phyloP scores from a whole-genome alignment of 2,113 vertebrate species.

The Istiophorus platypterus region DNA sequence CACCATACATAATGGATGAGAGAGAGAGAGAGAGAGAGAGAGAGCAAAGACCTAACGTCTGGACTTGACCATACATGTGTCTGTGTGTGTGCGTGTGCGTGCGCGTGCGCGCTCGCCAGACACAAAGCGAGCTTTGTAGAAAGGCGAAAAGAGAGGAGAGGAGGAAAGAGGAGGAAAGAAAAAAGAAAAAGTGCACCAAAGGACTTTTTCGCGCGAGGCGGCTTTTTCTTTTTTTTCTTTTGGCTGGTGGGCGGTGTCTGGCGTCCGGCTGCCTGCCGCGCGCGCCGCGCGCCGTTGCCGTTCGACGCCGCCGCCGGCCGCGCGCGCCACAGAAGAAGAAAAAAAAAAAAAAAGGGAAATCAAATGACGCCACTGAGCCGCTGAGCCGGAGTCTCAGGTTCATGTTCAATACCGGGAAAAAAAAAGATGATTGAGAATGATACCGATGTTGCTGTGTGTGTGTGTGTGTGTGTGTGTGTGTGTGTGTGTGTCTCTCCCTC shows the following conservation, averaged over 20 bases:
- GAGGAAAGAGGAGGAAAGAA: not conserved
- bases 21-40: conserved; percentile 51
- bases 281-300: too few relatives aligned
- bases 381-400: conserved; percentile 35
- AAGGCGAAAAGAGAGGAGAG: not conserved
- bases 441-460: conserved; percentile 18
- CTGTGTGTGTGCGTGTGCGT: conserved; percentile 36
- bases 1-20: conserved; percentile 72
- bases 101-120: conserved; percentile 28
- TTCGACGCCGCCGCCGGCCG: too few relatives aligned
- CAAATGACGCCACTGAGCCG: conserved; percentile 16
- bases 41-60: conserved; percentile 31
- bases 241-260: too few relatives aligned
- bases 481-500: conserved; percentile 50
- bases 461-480: conserved; percentile 46
- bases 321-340: conserved; percentile 19
- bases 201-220: too few relatives aligned
- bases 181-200: conserved; percentile 10
- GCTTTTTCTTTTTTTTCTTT: too few relatives aligned
- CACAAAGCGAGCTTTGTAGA: conserved; percentile 42
- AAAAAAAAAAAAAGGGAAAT: not conserved
- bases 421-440: not conserved
- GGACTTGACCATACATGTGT: too few relatives aligned
- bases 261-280: too few relatives aligned
- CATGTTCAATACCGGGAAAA: not conserved